Base-by-base conservation (phyloP, 2,113 vertebrate genomes). In the Chloropsis hardwickii region DNA sequence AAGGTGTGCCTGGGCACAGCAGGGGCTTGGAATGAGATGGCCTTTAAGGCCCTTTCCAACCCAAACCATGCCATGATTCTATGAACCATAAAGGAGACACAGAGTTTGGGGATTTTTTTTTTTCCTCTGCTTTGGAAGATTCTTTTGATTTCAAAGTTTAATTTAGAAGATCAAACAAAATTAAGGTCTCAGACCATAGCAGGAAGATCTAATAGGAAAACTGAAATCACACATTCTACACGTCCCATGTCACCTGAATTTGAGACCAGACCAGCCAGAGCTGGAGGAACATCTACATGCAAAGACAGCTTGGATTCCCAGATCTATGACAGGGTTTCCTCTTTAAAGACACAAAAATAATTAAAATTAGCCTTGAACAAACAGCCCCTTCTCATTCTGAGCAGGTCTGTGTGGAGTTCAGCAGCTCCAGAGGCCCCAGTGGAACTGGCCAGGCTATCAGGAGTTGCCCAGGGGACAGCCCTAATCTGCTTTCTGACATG, bases 401-500 rank as follows among this genome's bases (percentile, higher is more conserved):
- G 17, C 60, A 47, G 67, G 17, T 5, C n/a, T 65, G 27, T 0
- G 1, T 15, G 58, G 57, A 66, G 54, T 42, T 90, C 19, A 2
- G 62, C 15, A 78, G 64, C 56, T 89, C 76, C 91, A 87, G 29
- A 81, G 51, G 37, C 33, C 76, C 62, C 82, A n/a, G 27, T 70
- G 88, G 45, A 93, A 73, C 67, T 0, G 20, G 71, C 40, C 72
- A 70, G 81, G 40, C 67, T 56, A 88, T 78, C 74, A 92, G 72
- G 56, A 60, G 29, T n/a, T 3, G 42, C 90, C 51, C 76, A 60
- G 23, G 88, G 82, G 85, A 96, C 48, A 77, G 51, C 44, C 86
- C 60, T 94, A 92, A 96, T 96, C 92, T 94, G 56, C 67, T 81
- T 95, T 70, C 88, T 95, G 88, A 94, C 85, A 85, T 94, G 90